Conservation (phyloP, 2,113 vertebrate genomes). For the Muscicapa adusta region DNA sequence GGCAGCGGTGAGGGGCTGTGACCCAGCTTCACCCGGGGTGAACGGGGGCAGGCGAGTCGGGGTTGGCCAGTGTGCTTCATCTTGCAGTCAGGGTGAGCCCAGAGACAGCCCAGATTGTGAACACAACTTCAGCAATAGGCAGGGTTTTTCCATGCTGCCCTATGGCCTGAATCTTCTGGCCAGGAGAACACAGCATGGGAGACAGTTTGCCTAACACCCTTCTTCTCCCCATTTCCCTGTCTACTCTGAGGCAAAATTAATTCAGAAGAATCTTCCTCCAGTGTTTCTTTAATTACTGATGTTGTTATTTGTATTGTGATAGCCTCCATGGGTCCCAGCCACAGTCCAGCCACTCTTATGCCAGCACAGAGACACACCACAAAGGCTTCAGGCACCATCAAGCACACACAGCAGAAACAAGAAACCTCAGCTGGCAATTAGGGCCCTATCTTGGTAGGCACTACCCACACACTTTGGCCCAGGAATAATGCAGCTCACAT, state of each 20-base stretch:
- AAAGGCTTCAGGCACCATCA: not conserved
- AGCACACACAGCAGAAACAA: not conserved
- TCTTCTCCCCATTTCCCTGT: not conserved
- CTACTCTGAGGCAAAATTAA: not conserved
- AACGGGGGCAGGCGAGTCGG: accelerated
- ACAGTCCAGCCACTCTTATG: not conserved
- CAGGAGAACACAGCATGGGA: not conserved
- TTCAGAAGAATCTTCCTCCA: not conserved
- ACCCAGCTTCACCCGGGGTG: not conserved
- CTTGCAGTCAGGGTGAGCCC: not conserved
- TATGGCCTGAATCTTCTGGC: not conserved
- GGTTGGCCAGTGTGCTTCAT: not conserved
- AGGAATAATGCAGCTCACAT: not conserved
- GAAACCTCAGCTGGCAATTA: not conserved
- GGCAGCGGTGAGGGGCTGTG: not conserved
- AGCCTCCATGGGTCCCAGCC: not conserved
- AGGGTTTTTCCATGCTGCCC: not conserved
- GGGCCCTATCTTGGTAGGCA: not conserved
- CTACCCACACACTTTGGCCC: not conserved
- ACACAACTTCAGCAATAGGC: not conserved
- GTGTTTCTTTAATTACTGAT: not conserved
- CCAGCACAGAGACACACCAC: not conserved
- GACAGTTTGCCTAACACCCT: not conserved
- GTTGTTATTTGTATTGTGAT: constrained; percentile 3
- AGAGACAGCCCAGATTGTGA: not conserved